Base-by-base conservation (phyloP, 1,140 invertebrate genomes). In the Rhagoletis pomonella region DNA sequence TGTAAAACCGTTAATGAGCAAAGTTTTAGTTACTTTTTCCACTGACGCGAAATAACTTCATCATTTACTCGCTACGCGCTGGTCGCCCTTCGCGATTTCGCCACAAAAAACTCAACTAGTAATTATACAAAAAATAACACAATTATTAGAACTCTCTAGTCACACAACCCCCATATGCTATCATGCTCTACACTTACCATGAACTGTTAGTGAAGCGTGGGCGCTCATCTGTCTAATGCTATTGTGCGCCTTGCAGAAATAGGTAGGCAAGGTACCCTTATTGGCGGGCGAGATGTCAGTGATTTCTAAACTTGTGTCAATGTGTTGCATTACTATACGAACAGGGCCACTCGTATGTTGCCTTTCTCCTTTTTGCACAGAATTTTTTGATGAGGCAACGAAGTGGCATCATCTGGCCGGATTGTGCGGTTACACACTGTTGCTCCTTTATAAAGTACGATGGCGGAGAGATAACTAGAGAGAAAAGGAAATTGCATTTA, bases 361-460 rank as follows among this genome's bases (percentile, higher is more conserved):
- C 96, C 96, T 89, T 97, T 96, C 91, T 98, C 96, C 90, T 97
- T 96, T 77, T 96, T 95, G 98, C 98, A 98, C 73, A 98, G 95
- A 12, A 98, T 96, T 89, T 97, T 96, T 0, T 97, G 97, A 98
- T 97, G 85, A 96, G 95, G 92, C 98, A 99, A 73, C 97, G 96
- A 91, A 99, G 98, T 88, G 97, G 96, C 0, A 97, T 97, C 29
- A 95, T 95, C 91, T 97, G 95, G 10, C 97, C 97, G 87, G 96
- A 95, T 87, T 97, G 94, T 67, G 97, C 96, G 12, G 96, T 97
- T 89, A 97, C 95, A 93, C 99, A 97, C 87, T 96, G 95, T 12
- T 98, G 98, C 89, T 97, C 96, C 91, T 96, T 95, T 84, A 96
- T 95, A 90, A 99, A 98, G 93, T 95, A 97, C 47, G 98, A 98